These are phyloP conservation scores for Pipa parva DNA, from an alignment of 2,113 vertebrate genomes.

Conservation along the genomic window DNA sequence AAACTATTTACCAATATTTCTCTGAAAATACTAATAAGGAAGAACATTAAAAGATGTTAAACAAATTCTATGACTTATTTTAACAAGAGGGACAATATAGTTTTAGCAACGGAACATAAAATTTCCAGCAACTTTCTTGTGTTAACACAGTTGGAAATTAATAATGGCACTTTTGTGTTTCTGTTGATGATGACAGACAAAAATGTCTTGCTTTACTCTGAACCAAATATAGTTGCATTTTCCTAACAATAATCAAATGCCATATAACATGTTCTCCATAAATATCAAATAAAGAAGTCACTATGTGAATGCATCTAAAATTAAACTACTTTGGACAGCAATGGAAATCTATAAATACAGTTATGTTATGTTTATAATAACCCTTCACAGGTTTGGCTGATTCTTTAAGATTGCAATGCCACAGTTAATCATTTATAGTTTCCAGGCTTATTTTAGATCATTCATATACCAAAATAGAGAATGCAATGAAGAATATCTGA, in stretches of 20 bases:
- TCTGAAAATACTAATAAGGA: too few species aligned
- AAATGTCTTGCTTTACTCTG: conserved; percentile 7
- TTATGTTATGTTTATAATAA: conserved; percentile 19
- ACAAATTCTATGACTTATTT: too few species aligned
- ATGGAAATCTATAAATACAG: conserved; percentile 19
- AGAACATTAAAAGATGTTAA: too few species aligned
- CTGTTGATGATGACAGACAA: conserved; percentile 1
- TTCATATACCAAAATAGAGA: conserved; percentile 31
- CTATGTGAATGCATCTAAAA: conserved; percentile 29
- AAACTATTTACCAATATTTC: too few species aligned
- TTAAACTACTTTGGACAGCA: conserved; percentile 4
- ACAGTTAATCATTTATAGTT: conserved; percentile 32
- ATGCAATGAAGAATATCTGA: conserved; percentile 13
- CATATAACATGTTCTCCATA: conserved; percentile 7
- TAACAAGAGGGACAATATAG: too few species aligned
- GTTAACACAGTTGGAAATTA: not conserved
- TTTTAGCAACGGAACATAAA: too few species aligned
- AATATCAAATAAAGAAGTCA: conserved; percentile 14
- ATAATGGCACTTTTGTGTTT: not conserved
- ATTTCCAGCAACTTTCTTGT: too few species aligned
- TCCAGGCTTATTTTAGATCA: conserved; percentile 23
- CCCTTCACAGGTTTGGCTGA: conserved; percentile 11
- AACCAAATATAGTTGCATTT: conserved; percentile 33
- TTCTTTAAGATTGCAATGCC: conserved; percentile 14
- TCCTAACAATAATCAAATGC: conserved; percentile 9